Conservation (phyloP, 2,113 vertebrate genomes). For the Prietella phreatophila region DNA sequence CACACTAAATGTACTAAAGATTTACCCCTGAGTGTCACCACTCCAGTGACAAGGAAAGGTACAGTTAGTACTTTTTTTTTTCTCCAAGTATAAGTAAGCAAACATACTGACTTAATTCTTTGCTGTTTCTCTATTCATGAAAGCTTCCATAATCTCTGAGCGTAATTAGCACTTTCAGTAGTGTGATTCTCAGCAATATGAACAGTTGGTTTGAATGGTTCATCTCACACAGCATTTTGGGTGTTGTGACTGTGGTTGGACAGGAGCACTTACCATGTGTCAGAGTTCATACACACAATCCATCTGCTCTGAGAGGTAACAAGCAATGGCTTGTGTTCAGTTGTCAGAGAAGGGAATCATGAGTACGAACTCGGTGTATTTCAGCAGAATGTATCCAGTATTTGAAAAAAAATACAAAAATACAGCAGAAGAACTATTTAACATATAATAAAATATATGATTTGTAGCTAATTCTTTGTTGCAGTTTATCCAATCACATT, state of each 20-base stretch:
- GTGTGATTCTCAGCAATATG: slow-evolving; percentile 30
- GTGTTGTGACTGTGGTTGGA: slow-evolving; percentile 50
- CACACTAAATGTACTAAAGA: background rate
- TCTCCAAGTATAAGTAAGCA: background rate
- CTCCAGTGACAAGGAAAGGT: background rate
- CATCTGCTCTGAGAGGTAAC: slow-evolving; percentile 56
- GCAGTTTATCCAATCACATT: background rate
- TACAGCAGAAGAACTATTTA: background rate
- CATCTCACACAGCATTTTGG: slow-evolving; percentile 38
- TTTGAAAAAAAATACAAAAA: background rate
- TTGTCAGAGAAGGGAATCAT: slow-evolving; percentile 12
- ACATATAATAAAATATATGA: no score
- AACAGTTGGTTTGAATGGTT: slow-evolving; percentile 55
- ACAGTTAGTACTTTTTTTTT: background rate
- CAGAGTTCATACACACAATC: slow-evolving; percentile 53
- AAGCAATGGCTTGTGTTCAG: slow-evolving; percentile 12
- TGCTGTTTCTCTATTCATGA: background rate
- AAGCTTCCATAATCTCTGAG: slow-evolving; percentile 25
- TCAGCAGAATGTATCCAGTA: background rate
- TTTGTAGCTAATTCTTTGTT: background rate
- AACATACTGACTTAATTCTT: background rate
- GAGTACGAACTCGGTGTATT: background rate
- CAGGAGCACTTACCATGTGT: slow-evolving; percentile 51
- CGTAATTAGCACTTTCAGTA: slow-evolving; percentile 49
- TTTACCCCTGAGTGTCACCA: background rate